Evolutionary conservation across 2,888 invertebrate species (phyloP), one percentile per base, ranked within the genome.

Genomic region (Brachycybe producta): DNA sequence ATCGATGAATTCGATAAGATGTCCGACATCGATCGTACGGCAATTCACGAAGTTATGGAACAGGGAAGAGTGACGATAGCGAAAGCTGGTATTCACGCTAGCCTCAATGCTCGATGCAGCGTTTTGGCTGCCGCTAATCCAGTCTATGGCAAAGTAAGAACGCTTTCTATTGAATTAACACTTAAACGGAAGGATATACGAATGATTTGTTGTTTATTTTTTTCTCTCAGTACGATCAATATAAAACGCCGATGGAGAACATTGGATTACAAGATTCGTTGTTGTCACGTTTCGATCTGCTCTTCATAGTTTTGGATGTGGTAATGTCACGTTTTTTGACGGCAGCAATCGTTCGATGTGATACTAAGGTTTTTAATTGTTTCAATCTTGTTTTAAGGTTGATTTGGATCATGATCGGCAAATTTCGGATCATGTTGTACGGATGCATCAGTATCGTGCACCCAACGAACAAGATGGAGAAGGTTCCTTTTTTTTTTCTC

Each of bases 31-130:
- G 98, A 98, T 72, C 78, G 98, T 61, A 98, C 97, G 0, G 95
- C 98, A 34, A 98, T 98, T 58, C 98, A 98, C 69, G 98, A 99
- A 74, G 98, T 97, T 4, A 92, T 98, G 97, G 97, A 98, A 73
- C 97, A 98, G 68, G 97, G 97, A 4, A 65, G 75, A 44, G 76
- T 99, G 3, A 95, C 97, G 7, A 97, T 98, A 61, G 86, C 97
- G 17, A 99, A 99, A 72, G 98, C 97, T 21, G 98, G 77, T 5
- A 97, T 98, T 55, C 97, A 98, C 67, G 94, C 97, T 3, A 83
- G 91, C 48, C 76, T 98, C 54, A 98, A 98, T 70, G 97, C 97
- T 1, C 75, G 98, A 26, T 98, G 97, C 69, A 88, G 91, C 0
- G 98, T 99, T 4, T 71, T 99, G 40, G 97, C 98, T 2, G 98